A percentile compares a stretch with the other conserved stretches of the same genome.
Conservation (phyloP, 1,140 invertebrate genomes). For the Achatina immaculata region DNA sequence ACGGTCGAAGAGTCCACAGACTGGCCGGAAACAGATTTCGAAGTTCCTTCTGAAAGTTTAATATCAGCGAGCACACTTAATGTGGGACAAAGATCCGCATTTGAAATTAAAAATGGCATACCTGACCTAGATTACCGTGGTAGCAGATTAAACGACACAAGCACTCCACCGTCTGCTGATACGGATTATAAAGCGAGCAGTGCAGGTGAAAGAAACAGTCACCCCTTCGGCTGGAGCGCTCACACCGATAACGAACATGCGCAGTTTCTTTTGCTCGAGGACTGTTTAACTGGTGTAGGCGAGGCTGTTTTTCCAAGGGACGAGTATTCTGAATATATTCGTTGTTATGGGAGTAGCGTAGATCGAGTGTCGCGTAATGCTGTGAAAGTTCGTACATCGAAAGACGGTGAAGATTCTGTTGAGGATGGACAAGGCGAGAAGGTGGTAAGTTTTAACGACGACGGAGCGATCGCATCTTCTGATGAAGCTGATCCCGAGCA, state of each 20-base stretch:
- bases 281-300: background rate
- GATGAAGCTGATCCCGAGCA: background rate
- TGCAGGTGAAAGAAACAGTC: background rate
- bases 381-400: background rate
- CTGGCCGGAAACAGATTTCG: too few relatives aligned
- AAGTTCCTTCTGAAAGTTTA: too few relatives aligned
- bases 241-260: background rate
- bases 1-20: too few relatives aligned
- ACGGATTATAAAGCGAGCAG: background rate
- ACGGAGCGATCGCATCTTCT: too few relatives aligned
- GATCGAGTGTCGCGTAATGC: background rate
- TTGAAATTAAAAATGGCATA: background rate
- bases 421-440: too few relatives aligned
- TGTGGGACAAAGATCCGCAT: background rate
- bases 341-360: slow-evolving; percentile 23
- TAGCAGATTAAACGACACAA: background rate
- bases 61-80: too few relatives aligned
- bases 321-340: slow-evolving; percentile 18
- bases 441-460: too few relatives aligned
- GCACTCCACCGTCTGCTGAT: background rate
- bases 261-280: background rate
- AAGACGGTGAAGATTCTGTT: background rate
- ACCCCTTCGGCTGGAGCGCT: too few relatives aligned
- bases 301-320: background rate
- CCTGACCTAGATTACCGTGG: background rate